These are phyloP conservation scores for Halocynthia roretzi DNA, from an alignment of 23 tunicate species.

Conservation along the genomic window DNA sequence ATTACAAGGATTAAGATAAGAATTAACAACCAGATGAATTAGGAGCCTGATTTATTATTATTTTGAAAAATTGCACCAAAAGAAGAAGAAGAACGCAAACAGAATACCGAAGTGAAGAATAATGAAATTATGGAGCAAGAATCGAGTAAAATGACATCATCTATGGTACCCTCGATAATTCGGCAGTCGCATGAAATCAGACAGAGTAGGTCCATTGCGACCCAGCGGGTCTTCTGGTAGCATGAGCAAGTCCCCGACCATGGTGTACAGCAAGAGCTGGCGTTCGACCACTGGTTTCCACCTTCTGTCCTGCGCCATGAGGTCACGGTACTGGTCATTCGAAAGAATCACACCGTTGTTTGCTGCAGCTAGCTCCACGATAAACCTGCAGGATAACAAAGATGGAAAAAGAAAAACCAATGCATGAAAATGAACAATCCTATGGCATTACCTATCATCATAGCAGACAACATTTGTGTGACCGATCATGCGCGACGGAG, in stretches of 20 bases:
- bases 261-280: conserved; percentile 30
- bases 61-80: too few species aligned
- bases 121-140: too few species aligned
- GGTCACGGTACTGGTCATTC: conserved; percentile 75
- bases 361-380: conserved; percentile 45
- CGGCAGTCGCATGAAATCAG: conserved; percentile 22
- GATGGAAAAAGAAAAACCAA: background rate
- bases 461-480: conserved; percentile 46
- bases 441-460: conserved; percentile 50
- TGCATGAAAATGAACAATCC: background rate
- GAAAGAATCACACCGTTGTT: conserved; percentile 68
- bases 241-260: conserved; percentile 56
- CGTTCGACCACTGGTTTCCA: conserved; percentile 34
- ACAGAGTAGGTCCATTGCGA: conserved; percentile 48
- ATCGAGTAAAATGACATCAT: too few species aligned
- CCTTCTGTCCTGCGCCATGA: conserved; percentile 12
- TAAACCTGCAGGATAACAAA: conserved; percentile 28
- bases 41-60: too few species aligned
- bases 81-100: too few species aligned
- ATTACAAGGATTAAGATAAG: too few species aligned
- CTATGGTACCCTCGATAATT: too few species aligned
- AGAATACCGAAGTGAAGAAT: too few species aligned
- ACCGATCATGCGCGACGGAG: conserved; percentile 55
- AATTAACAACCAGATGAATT: too few species aligned
- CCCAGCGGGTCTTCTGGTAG: conserved; percentile 81